phyloP scores from a whole-genome alignment of 2,888 invertebrate genomes.

The Danaus chrysippus region DNA sequence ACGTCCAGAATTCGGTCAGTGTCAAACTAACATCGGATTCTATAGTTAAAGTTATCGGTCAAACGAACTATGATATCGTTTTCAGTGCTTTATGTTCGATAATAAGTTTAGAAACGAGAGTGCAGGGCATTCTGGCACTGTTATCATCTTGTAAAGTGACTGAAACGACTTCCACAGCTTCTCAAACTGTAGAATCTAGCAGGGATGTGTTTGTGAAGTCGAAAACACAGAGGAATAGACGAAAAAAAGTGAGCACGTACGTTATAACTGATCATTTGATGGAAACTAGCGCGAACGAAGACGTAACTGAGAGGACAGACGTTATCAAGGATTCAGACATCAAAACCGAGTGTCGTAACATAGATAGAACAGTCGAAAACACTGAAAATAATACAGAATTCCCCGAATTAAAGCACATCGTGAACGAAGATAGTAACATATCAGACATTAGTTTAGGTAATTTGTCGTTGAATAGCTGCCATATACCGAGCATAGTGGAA shows the following conservation, averaged over 20 bases:
- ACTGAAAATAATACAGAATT: conserved; percentile 13
- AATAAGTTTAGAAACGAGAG: conserved; percentile 52
- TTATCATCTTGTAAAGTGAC: conserved; percentile 35
- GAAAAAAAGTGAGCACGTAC: conserved; percentile 44
- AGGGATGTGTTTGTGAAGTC: conserved; percentile 31
- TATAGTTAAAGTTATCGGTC: conserved; percentile 54
- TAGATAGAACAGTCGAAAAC: conserved; percentile 4
- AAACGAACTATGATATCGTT: conserved; percentile 54
- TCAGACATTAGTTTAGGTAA: conserved; percentile 47
- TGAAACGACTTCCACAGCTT: conserved; percentile 3
- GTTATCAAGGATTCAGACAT: conserved; percentile 8
- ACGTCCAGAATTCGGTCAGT: conserved; percentile 28
- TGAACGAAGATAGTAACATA: conserved; percentile 45
- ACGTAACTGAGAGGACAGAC: conserved; percentile 39
- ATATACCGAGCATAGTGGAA: conserved; percentile 36
- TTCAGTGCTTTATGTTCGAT: conserved; percentile 57
- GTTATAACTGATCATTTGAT: conserved; percentile 43
- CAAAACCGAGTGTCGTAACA: conserved; percentile 1
- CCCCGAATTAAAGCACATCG: conserved; percentile 33
- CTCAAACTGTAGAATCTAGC: conserved; percentile 47
- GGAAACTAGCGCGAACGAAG: conserved; percentile 30
- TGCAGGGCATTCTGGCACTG: conserved; percentile 52
- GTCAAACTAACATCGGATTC: conserved; percentile 51
- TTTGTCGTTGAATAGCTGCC: conserved; percentile 39
- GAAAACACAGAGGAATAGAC: conserved; percentile 34